These are phyloP conservation scores for Epinephelus moara DNA, from an alignment of 2,113 vertebrate genomes.

Conservation along the genomic window DNA sequence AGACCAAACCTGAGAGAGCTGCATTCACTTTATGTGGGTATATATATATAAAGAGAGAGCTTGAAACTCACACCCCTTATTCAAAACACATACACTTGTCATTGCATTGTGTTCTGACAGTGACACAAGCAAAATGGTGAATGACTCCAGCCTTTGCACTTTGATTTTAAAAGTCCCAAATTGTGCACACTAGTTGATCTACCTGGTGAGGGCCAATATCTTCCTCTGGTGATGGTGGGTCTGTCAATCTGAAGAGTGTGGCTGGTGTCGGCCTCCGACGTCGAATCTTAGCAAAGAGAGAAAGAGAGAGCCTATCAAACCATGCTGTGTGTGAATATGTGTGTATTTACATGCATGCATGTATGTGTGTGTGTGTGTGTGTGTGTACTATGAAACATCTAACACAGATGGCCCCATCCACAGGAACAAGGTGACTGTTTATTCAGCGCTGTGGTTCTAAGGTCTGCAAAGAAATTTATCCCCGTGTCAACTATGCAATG, in stretches of 20 bases:
- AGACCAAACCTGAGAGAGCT: not conserved
- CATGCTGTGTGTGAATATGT: not conserved
- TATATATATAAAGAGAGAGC: not conserved
- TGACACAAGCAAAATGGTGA: not conserved
- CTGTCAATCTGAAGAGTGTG: conserved; percentile 91
- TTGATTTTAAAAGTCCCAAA: not conserved
- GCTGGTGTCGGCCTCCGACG: conserved; percentile 93
- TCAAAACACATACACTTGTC: not conserved
- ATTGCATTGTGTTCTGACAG: not conserved
- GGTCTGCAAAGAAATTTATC: not conserved
- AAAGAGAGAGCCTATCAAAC: not conserved
- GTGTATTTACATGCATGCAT: not conserved
- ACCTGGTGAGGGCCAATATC: conserved; percentile 73
- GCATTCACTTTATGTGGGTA: not conserved
- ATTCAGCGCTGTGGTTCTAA: not conserved
- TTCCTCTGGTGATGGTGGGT: conserved; percentile 91
- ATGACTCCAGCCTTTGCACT: not conserved
- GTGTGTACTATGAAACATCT: not conserved
- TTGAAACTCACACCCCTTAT: not conserved
- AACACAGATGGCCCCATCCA: not conserved
- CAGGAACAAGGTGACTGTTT: not conserved
- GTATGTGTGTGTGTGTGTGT: not conserved
- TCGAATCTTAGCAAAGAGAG: conserved; percentile 85
- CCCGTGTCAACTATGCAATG: not conserved
- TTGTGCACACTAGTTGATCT: not conserved